phyloP scores from a whole-genome alignment of 2,113 vertebrate species.

The Vulpes lagopus region DNA sequence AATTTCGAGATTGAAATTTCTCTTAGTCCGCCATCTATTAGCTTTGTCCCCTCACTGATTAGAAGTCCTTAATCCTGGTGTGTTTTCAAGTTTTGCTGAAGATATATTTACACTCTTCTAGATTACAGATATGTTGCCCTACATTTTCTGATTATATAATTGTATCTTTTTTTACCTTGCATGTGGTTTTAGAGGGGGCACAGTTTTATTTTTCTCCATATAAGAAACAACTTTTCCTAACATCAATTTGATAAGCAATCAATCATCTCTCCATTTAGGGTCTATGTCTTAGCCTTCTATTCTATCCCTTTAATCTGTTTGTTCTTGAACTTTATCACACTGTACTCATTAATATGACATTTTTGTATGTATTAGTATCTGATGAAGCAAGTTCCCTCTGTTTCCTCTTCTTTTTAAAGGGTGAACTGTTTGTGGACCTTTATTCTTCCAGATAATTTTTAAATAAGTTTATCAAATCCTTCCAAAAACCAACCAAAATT shows the following conservation, averaged over 20 bases:
- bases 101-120: not conserved
- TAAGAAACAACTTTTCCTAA: not conserved
- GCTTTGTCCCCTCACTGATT: not conserved
- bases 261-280: not conserved
- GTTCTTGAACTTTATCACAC: not conserved
- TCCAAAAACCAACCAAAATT: not conserved
- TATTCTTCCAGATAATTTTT: conserved; percentile 5
- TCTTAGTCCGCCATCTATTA: not conserved
- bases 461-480: not conserved
- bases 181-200: not conserved
- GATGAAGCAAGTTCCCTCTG: not conserved
- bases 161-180: not conserved
- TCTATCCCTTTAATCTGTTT: not conserved
- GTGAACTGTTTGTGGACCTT: not conserved
- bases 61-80: not conserved
- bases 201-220: not conserved
- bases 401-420: not conserved
- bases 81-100: not conserved
- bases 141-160: not conserved
- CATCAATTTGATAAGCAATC: not conserved
- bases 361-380: not conserved
- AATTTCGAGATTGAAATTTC: not conserved
- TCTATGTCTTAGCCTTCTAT: not conserved
- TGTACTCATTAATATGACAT: not conserved
- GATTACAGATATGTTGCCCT: not conserved